These are phyloP conservation scores for Brotula barbata DNA, from an alignment of 2,797 vertebrate genomes.

Conservation along the genomic window DNA sequence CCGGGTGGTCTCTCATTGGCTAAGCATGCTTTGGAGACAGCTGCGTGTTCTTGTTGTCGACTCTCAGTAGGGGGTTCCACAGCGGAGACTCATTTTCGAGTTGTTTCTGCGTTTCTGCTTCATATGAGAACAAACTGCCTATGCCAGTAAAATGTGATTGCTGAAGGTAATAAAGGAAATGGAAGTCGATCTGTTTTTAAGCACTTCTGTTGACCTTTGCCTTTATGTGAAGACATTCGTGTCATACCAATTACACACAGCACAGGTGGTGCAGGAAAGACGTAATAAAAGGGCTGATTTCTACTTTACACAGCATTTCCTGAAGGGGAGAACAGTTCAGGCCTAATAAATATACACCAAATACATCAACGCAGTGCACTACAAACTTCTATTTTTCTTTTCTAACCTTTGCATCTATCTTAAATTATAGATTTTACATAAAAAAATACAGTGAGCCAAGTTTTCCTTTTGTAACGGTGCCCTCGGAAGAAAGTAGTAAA, in stretches of 20 bases:
- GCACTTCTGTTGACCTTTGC: constrained; percentile 61
- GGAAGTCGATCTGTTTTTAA: constrained; percentile 36
- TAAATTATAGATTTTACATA: constrained; percentile 42
- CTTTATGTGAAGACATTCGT: constrained; percentile 56
- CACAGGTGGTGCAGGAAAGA: constrained; percentile 47
- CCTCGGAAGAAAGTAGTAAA: constrained; percentile 40
- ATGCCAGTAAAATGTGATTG: constrained; percentile 21
- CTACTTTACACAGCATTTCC: constrained; percentile 33
- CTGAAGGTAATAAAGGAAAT: constrained; percentile 57
- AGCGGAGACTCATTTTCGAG: constrained; percentile 48
- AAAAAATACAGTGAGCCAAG: constrained; percentile 60
- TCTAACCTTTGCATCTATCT: background rate
- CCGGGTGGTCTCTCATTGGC: constrained; percentile 71
- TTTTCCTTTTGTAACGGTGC: constrained; percentile 34
- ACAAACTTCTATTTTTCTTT: background rate
- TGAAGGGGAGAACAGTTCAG: background rate
- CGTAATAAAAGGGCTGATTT: constrained; percentile 41
- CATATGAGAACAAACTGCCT: constrained; percentile 36
- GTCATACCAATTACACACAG: constrained; percentile 53
- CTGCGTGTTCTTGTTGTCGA: constrained; percentile 34
- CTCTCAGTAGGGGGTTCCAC: constrained; percentile 40
- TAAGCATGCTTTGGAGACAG: constrained; percentile 55
- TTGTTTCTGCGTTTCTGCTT: constrained; percentile 45
- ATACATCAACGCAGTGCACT: background rate
- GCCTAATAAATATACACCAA: constrained; percentile 1